Conservation (phyloP, 2,113 vertebrate species). For the Apteryx owenii region DNA sequence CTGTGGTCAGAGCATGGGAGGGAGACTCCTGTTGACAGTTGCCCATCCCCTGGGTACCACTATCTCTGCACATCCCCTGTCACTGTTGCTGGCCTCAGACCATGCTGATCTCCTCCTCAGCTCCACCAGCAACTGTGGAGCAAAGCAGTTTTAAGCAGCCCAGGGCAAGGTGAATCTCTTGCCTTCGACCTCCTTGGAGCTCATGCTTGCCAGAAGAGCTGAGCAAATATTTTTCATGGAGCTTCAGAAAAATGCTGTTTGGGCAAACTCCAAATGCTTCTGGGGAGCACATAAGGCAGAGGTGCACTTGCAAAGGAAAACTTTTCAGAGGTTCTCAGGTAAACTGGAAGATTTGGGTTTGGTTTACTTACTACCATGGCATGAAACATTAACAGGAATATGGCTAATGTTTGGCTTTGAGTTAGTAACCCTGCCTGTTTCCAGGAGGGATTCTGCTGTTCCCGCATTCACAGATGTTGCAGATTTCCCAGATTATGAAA, state of each 20-base stretch:
- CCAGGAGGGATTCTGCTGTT: not conserved
- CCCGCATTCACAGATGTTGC: not conserved
- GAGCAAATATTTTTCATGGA: slow-evolving; percentile 52
- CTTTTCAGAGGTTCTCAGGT: not conserved
- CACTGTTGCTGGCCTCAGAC: not conserved
- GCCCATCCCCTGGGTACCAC: not conserved
- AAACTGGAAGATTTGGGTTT: not conserved
- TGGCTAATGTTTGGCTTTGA: not conserved
- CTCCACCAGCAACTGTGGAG: slow-evolving; percentile 15
- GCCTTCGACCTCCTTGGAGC: not conserved
- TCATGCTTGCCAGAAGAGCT: slow-evolving; percentile 47
- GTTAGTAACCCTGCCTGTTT: not conserved
- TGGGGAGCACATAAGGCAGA: not conserved
- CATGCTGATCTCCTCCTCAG: not conserved
- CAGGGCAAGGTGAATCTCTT: slow-evolving; percentile 58
- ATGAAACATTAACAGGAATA: not conserved
- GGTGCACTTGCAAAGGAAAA: not conserved
- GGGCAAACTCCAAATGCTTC: not conserved
- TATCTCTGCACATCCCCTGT: not conserved
- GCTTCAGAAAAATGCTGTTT: not conserved
- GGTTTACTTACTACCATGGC: not conserved
- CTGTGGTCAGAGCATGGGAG: not conserved
- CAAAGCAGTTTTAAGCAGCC: slow-evolving; percentile 48
- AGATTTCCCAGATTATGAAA: not conserved
- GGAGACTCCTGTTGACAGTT: not conserved